Evolutionary conservation across 1,140 invertebrate species (phyloP).

Genomic region (Caenorhabditis tropicalis): DNA sequence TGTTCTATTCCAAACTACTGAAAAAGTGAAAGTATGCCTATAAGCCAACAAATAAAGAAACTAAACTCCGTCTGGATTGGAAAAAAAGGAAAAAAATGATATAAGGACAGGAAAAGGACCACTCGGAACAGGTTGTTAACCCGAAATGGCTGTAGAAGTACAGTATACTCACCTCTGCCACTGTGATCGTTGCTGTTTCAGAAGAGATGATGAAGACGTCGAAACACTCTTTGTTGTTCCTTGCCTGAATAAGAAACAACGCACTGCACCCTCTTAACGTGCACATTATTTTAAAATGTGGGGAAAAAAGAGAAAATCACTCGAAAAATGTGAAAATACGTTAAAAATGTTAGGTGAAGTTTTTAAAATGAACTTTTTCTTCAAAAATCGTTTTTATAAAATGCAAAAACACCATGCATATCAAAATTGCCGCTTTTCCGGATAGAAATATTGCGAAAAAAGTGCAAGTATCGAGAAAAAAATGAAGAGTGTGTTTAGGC

Average conservation of each 20-base stretch:
- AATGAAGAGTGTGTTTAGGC: neutral
- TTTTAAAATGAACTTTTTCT: neutral
- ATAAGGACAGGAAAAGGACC: neutral
- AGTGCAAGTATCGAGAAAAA: neutral
- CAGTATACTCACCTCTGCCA: conserved; percentile 62
- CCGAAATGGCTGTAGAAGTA: neutral
- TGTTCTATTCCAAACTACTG: too few species aligned
- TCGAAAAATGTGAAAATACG: neutral
- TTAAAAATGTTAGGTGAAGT: neutral
- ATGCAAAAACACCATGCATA: conserved; percentile 32
- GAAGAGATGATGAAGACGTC: conserved; percentile 6
- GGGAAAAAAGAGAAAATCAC: neutral
- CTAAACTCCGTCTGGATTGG: neutral
- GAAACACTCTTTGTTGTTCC: conserved; percentile 47
- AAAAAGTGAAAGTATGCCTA: neutral
- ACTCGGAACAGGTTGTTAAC: conserved; percentile 7
- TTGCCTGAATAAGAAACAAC: conserved; percentile 46
- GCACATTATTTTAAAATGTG: neutral
- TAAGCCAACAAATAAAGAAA: conserved; percentile 7
- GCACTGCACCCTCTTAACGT: conserved; percentile 45
- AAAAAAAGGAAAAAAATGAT: neutral
- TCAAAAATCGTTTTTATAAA: neutral
- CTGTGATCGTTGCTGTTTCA: conserved; percentile 57
- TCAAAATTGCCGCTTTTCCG: conserved; percentile 5
- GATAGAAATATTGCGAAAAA: neutral